Evolutionary conservation across 2,113 vertebrate genomes (phyloP).

Genomic region (Phaethornis superciliosus): DNA sequence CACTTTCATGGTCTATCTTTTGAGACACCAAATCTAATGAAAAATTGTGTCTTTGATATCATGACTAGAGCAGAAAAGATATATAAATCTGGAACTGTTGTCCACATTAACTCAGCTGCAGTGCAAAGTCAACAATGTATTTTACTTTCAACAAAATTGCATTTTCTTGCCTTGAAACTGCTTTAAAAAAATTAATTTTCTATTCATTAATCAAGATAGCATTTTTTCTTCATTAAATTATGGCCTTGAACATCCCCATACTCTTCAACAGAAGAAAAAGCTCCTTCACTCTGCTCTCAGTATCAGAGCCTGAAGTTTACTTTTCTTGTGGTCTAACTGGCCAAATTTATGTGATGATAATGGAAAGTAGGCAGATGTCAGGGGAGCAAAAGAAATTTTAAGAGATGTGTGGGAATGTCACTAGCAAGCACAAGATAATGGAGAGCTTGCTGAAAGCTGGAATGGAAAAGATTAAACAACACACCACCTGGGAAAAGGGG

Average conservation of each 20-base stretch:
- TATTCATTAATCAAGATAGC: background rate
- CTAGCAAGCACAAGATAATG: background rate
- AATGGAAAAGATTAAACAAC: conserved; percentile 7
- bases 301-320: background rate
- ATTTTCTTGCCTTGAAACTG: background rate
- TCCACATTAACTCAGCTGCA: background rate
- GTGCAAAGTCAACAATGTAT: background rate
- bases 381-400: conserved; percentile 3
- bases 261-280: background rate
- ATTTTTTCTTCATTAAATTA: background rate
- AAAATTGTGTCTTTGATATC: background rate
- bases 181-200: too few species aligned
- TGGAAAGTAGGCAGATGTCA: background rate
- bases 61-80: background rate
- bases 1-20: background rate
- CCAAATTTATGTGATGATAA: background rate
- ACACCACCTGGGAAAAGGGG: background rate
- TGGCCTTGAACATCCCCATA: background rate
- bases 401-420: conserved; percentile 4
- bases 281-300: background rate
- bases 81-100: background rate
- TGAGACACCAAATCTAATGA: background rate
- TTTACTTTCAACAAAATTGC: background rate
- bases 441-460: background rate
- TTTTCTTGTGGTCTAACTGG: background rate